phyloP scores from a whole-genome alignment of 2,797 vertebrate genomes.

The Ctenopoma multispine region DNA sequence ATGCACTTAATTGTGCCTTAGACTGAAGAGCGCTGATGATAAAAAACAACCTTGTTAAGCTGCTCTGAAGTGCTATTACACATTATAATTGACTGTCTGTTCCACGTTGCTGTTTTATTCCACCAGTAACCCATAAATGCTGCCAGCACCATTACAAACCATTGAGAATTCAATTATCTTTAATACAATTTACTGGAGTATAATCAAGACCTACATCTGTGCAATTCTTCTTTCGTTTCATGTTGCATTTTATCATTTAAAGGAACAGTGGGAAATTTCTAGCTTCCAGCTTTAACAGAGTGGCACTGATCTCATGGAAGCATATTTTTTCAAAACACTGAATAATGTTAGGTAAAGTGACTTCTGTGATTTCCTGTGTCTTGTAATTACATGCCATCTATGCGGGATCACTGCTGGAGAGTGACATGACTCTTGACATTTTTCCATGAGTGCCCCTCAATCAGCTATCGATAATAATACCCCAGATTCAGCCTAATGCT shows the following conservation, averaged over 20 bases:
- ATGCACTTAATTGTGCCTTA: constrained; percentile 5
- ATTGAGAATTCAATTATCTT: neutral
- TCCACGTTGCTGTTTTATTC: neutral
- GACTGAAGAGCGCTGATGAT: neutral
- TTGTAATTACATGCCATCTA: neutral
- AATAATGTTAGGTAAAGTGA: neutral
- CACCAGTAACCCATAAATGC: neutral
- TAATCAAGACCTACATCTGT: neutral
- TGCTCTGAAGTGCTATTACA: neutral
- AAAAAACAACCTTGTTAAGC: constrained; percentile 16
- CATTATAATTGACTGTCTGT: neutral
- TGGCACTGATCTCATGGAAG: too few relatives aligned
- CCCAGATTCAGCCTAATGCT: constrained; percentile 25
- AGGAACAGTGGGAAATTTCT: neutral
- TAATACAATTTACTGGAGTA: neutral
- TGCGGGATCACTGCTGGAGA: constrained; percentile 6
- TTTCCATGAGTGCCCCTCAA: neutral
- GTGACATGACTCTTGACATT: constrained; percentile 21
- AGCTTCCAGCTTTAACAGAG: too few relatives aligned
- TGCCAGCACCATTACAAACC: neutral
- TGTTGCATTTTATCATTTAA: neutral
- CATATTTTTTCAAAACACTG: too few relatives aligned
- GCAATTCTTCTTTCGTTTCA: neutral
- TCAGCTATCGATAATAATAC: constrained; percentile 31
- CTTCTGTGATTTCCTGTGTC: neutral